Percentiles rank a stretch among this genome's conserved stretches.
These are phyloP conservation scores for Orthonyx spaldingii DNA, from an alignment of 2,113 vertebrate genomes.

Conservation along the genomic window DNA sequence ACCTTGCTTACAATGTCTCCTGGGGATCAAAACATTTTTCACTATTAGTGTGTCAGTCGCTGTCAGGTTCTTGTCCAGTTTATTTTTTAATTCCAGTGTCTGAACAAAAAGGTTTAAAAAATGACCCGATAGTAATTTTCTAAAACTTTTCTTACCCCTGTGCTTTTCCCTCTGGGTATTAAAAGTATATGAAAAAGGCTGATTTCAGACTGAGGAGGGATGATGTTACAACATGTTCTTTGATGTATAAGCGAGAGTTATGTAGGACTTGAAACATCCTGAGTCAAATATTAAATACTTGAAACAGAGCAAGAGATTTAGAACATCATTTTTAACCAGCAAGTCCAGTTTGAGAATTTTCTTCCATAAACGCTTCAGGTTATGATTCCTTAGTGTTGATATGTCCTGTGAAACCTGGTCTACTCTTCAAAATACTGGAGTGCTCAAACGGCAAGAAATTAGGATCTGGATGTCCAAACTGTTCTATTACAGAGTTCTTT, in stretches of 20 bases:
- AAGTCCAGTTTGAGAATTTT: background rate
- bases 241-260: background rate
- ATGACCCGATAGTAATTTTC: background rate
- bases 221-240: background rate
- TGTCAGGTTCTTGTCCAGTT: background rate
- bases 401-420: background rate
- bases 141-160: background rate
- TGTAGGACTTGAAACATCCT: background rate
- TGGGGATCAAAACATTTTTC: background rate
- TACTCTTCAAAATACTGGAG: background rate
- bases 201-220: background rate
- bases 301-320: background rate
- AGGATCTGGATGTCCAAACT: background rate
- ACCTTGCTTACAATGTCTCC: background rate
- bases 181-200: background rate
- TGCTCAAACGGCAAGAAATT: background rate
- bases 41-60: background rate
- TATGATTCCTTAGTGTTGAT: background rate
- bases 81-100: background rate
- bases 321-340: background rate
- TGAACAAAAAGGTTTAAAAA: background rate
- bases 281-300: background rate
- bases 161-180: background rate
- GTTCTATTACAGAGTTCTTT: background rate
- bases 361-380: background rate